Percentiles rank a stretch among this genome's conserved stretches.
Conservation (phyloP, 2,888 invertebrate genomes). For the Torymus texanus region DNA sequence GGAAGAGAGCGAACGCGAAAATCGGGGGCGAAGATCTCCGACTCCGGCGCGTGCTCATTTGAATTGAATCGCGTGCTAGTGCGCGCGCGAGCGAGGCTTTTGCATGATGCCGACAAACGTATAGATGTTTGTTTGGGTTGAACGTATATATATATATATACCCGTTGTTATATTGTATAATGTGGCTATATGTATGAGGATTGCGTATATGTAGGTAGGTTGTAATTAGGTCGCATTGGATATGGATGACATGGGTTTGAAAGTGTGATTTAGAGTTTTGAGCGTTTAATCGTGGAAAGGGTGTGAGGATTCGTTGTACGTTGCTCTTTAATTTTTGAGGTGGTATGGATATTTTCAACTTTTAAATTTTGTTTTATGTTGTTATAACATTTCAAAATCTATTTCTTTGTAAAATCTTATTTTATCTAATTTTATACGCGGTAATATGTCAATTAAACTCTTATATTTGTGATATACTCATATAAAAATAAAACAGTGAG, state of each 20-base stretch:
- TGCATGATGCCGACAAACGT: slow-evolving; percentile 6
- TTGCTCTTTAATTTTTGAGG: too few species aligned
- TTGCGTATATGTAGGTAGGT: neutral
- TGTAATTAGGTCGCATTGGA: neutral
- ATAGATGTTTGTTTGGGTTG: too few species aligned
- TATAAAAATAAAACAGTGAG: too few species aligned
- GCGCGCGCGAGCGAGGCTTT: neutral
- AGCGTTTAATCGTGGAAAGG: neutral
- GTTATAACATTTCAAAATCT: too few species aligned
- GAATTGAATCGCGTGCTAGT: slow-evolving; percentile 13
- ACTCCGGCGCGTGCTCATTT: neutral
- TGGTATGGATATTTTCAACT: too few species aligned
- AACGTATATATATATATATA: neutral
- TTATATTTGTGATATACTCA: too few species aligned
- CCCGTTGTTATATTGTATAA: slow-evolving; percentile 3
- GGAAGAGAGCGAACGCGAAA: neutral
- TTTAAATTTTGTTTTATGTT: too few species aligned
- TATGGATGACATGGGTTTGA: neutral
- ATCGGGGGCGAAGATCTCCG: slow-evolving; percentile 4
- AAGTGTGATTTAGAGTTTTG: neutral
- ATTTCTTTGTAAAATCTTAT: too few species aligned
- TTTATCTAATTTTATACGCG: too few species aligned
- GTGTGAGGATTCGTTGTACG: neutral
- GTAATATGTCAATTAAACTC: too few species aligned
- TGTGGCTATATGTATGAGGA: neutral